Evolutionary conservation across 2,797 vertebrate species (phyloP), one percentile per base, ranked within the genome.

Genomic region (Brachyrhaphis roseni): DNA sequence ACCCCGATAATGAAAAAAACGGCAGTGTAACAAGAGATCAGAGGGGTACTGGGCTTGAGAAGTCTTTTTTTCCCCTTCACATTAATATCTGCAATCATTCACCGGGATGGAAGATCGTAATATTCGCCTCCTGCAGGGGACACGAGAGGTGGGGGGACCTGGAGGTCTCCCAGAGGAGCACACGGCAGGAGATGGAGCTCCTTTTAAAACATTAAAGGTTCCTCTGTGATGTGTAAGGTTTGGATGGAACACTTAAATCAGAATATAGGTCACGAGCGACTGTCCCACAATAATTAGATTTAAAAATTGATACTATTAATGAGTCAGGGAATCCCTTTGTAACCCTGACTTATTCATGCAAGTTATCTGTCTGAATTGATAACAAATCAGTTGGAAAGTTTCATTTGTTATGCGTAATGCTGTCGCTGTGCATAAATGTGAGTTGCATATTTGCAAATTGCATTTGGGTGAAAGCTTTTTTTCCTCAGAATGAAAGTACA

Each of bases 271-370:
- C 95, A 95, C 73, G 76, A 91, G 92, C 87, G 74, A n/a, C n/a
- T n/a, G 79, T 89, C 82, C 80, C 90, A 87, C 87, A 91, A 95
- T 95, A 95, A 95, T 95, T 96, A 94, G 89, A 93, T 96, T 95
- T 94, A 95, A 96, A 95, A 94, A 95, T 96, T 95, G 90, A 95
- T 92, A 90, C 79, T 92, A 95, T 95, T 94, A 95, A 95, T 95
- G 94, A 92, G 88, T 80, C 66, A 20, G 90, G 90, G 91, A 90
- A 92, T 93, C 92, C 88, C 87, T 93, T 94, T 95, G 92, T 94
- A 94, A 93, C 86, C 43, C 73, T 90, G 85, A 94, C 92, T 94
- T 93, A 94, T 95, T 95, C 91, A 94, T 91, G 86, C 80, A 87
- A 87, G 90, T 88, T 85, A 82, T 91, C 88, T 90, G 85, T 94